Evolutionary conservation across 2,888 invertebrate species (phyloP).

Genomic region (Adineta ricciae): DNA sequence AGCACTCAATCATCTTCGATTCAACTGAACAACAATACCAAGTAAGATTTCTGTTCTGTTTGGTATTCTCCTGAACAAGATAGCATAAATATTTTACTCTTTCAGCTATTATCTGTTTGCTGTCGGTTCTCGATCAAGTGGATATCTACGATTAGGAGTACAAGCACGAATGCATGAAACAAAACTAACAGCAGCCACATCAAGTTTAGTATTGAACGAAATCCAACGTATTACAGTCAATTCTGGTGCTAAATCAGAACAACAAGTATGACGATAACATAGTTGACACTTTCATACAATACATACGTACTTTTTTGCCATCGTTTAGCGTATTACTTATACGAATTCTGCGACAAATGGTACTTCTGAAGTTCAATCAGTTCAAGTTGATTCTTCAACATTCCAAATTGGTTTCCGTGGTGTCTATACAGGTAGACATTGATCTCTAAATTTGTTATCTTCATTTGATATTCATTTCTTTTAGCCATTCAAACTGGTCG

Average conservation of each 20-base stretch:
- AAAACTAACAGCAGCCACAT: background rate
- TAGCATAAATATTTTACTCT: too few species aligned
- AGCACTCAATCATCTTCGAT: background rate
- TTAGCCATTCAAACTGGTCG: conserved; percentile 13
- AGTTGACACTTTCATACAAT: background rate
- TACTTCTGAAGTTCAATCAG: background rate
- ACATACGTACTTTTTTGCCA: background rate
- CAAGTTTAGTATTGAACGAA: conserved; percentile 28
- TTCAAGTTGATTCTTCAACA: background rate
- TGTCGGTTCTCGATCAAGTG: background rate
- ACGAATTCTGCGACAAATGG: background rate
- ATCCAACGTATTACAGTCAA: conserved; percentile 27
- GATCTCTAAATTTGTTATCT: background rate
- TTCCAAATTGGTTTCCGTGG: background rate
- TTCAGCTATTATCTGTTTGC: conserved; percentile 26
- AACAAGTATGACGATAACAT: background rate
- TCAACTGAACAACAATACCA: background rate
- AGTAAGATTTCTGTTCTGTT: conserved; percentile 20
- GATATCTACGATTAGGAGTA: background rate
- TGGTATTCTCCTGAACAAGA: too few species aligned
- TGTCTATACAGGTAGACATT: conserved; percentile 19
- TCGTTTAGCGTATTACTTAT: background rate
- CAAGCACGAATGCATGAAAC: conserved; percentile 26
- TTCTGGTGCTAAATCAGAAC: conserved; percentile 18
- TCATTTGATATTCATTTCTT: background rate